A percentile compares a stretch with the other conserved stretches of the same genome.
These are phyloP conservation scores for Zaprionus ghesquierei DNA, from an alignment of 1,140 invertebrate genomes.

Conservation along the genomic window DNA sequence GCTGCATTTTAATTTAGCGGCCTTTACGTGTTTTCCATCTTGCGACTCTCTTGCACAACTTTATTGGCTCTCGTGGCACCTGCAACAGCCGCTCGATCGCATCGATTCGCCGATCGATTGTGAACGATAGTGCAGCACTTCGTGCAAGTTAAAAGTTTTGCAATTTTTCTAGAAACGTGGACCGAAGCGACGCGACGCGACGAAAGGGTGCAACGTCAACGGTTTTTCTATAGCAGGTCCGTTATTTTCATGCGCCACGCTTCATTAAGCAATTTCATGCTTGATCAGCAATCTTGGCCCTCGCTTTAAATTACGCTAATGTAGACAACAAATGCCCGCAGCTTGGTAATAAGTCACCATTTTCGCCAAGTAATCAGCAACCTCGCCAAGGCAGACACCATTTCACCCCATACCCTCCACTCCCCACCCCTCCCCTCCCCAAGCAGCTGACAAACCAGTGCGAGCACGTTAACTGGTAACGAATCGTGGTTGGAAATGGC, in stretches of 20 bases:
- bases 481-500: constrained; percentile 25
- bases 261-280: constrained; percentile 70
- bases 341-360: constrained; percentile 14
- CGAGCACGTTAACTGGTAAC: constrained; percentile 53
- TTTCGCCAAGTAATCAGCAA: constrained; percentile 49
- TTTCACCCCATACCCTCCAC: neutral
- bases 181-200: too few relatives aligned
- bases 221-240: constrained; percentile 41
- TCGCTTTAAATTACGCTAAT: constrained; percentile 58
- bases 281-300: constrained; percentile 63
- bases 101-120: constrained; percentile 34
- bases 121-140: constrained; percentile 22
- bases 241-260: constrained; percentile 70
- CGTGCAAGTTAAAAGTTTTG: constrained; percentile 27
- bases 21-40: constrained; percentile 6
- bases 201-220: neutral
- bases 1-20: constrained; percentile 18
- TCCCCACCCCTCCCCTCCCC: neutral
- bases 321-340: constrained; percentile 11
- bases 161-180: too few relatives aligned
- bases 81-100: constrained; percentile 12
- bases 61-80: constrained; percentile 37
- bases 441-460: constrained; percentile 24
- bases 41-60: constrained; percentile 31
- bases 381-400: constrained; percentile 9